These are phyloP conservation scores for Merops nubicus DNA, from an alignment of 2,113 vertebrate species.

Conservation along the genomic window DNA sequence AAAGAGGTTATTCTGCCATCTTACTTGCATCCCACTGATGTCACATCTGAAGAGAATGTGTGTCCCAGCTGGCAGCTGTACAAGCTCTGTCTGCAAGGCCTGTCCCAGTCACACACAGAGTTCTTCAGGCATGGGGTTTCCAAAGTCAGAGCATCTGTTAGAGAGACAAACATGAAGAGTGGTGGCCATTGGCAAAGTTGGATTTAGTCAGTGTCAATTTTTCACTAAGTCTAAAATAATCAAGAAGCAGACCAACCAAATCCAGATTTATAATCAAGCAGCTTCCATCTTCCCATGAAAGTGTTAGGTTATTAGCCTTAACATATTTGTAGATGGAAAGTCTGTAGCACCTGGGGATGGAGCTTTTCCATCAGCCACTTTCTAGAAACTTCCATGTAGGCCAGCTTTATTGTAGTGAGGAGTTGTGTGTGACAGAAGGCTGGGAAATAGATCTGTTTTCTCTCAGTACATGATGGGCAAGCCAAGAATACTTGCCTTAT, in stretches of 20 bases:
- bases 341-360: neutral
- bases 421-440: no score
- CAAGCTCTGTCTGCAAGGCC: neutral
- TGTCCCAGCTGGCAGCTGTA: neutral
- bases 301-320: neutral
- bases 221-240: neutral
- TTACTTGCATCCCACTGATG: slow-evolving; percentile 23
- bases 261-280: neutral
- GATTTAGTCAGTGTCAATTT: neutral
- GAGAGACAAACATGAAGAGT: neutral
- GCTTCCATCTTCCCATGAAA: neutral
- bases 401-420: no score
- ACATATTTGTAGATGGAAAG: neutral
- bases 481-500: no score
- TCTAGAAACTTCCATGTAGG: neutral
- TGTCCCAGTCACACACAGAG: neutral
- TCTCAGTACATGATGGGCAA: no score
- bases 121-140: slow-evolving; percentile 9
- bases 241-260: neutral
- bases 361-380: neutral
- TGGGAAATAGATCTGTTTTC: no score
- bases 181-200: accelerated
- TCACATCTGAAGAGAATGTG: neutral
- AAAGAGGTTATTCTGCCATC: neutral
- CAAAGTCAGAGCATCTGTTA: slow-evolving; percentile 74